phyloP scores from a whole-genome alignment of 1,140 invertebrate genomes.

The Sinella curviseta region DNA sequence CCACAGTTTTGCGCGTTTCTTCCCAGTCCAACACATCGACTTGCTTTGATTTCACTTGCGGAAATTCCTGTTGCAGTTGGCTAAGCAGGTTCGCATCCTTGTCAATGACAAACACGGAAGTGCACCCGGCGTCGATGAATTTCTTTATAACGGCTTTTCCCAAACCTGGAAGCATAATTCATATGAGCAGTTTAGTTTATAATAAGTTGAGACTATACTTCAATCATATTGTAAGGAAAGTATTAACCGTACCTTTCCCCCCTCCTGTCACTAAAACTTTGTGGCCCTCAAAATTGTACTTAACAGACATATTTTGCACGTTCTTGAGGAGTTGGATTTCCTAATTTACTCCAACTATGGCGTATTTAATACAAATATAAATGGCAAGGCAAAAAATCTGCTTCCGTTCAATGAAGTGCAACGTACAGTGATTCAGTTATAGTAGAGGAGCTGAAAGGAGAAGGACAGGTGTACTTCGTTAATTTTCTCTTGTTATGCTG shows the following conservation, averaged over 20 bases:
- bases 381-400: not conserved
- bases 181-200: not conserved
- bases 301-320: not conserved
- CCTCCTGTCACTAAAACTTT: not conserved
- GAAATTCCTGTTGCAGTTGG: not conserved
- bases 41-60: not conserved
- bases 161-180: not conserved
- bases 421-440: too few species aligned
- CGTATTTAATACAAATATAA: not conserved
- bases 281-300: not conserved
- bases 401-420: too few species aligned
- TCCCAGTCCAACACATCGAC: constrained; percentile 7
- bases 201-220: not conserved
- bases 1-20: not conserved
- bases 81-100: not conserved
- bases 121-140: not conserved
- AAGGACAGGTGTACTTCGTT: too few species aligned
- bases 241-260: not conserved
- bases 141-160: not conserved
- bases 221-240: not conserved
- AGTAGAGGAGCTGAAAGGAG: too few species aligned
- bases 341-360: not conserved
- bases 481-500: too few species aligned
- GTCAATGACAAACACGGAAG: not conserved
- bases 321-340: too few species aligned